These are phyloP conservation scores for Lophura nycthemera DNA, from an alignment of 2,113 vertebrate species.

Conservation along the genomic window DNA sequence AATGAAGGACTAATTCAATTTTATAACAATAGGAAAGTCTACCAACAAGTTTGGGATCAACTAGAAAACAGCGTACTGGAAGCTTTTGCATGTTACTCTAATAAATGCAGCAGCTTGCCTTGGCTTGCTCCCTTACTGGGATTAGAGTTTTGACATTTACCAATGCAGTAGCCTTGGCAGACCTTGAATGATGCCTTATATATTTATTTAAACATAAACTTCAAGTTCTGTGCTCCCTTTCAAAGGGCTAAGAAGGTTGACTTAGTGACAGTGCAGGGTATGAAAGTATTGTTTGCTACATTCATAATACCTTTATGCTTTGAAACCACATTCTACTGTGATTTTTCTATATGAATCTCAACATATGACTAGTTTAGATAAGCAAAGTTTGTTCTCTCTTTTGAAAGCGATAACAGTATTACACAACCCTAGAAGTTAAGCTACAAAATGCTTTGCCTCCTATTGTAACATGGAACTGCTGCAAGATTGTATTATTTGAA, in stretches of 20 bases:
- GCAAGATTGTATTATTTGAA: background rate
- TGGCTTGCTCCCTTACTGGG: background rate
- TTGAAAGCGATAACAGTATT: background rate
- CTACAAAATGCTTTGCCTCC: background rate
- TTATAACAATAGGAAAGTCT: background rate
- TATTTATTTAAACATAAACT: background rate
- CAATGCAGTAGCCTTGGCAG: background rate
- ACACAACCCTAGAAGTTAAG: background rate
- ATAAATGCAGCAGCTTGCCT: background rate
- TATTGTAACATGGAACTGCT: background rate
- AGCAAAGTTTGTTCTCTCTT: background rate
- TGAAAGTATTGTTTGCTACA: background rate
- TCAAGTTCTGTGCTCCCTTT: background rate
- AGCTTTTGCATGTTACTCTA: fast-evolving
- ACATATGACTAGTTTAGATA: slow-evolving; percentile 5
- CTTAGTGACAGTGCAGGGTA: background rate
- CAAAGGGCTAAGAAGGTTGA: background rate
- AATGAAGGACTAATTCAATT: background rate
- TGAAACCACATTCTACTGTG: background rate
- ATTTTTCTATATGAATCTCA: background rate
- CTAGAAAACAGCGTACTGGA: background rate
- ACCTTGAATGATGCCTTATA: background rate
- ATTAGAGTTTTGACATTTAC: background rate
- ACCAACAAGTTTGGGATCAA: background rate
- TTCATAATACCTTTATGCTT: background rate